phyloP scores from a whole-genome alignment of 2,113 vertebrate genomes.

The Panthera leo region DNA sequence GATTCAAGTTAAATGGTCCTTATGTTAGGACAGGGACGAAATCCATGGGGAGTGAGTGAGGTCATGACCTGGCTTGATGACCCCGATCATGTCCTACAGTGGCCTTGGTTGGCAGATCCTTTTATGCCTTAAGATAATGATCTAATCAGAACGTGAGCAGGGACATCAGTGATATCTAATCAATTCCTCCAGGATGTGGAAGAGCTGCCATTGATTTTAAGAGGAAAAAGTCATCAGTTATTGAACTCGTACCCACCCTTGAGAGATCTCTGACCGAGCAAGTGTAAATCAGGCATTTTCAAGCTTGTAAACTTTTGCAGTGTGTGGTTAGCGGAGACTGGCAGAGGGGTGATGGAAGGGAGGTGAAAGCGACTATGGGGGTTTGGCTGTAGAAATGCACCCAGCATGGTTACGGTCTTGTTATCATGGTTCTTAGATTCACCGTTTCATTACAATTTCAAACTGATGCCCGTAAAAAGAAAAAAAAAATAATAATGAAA shows the following conservation, averaged over 20 bases:
- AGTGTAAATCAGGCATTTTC: neutral
- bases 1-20: neutral
- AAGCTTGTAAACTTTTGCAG: neutral
- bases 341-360: neutral
- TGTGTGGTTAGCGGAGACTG: neutral
- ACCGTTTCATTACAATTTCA: neutral
- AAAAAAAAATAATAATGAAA: too few species aligned
- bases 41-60: too few species aligned
- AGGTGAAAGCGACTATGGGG: too few species aligned
- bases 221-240: neutral
- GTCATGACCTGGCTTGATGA: fast-evolving
- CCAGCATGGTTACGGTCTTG: fast-evolving
- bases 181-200: slow-evolving; percentile 24
- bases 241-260: neutral
- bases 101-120: neutral
- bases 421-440: neutral
- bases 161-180: neutral
- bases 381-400: fast-evolving
- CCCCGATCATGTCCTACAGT: neutral
- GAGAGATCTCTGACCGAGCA: neutral
- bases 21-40: neutral
- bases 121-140: slow-evolving; percentile 14
- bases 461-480: neutral
- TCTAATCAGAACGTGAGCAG: neutral
- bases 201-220: neutral